Evolutionary conservation across 2,113 vertebrate genomes (phyloP), one percentile per base, ranked within the genome.

Genomic region (Trochalopteron elliotii): DNA sequence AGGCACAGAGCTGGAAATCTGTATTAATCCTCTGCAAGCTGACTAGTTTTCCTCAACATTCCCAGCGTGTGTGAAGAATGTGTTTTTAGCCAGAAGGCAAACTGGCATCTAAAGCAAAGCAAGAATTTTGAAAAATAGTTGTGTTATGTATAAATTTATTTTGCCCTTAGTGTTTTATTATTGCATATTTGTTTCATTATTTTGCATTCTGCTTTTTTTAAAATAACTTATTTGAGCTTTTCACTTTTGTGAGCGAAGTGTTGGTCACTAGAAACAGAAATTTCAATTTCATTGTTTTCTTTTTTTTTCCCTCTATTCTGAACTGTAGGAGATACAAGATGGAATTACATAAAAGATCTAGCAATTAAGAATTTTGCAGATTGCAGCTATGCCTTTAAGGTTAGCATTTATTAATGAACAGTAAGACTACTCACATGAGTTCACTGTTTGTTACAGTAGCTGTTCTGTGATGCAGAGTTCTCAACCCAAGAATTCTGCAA

Each of bases 41-140:
- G 98, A 98, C 98, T 97, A 97, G 97, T 97, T 98, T 97, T 95
- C 94, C 68, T 78, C 96, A 97, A 94, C 97, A 95, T 97, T 98
- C 98, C 95, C 98, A 98, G 98, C 96, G 4, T 98, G 98, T 98
- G 98, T 98, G 97, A 98, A 98, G 98, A 98, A 98, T 98, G 98
- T 98, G 97, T 98, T 98, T 97, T 97, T 98, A 97, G 98, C 98
- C 97, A 86, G 95, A 86, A 98, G 98, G 98, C 98, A 98, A 97
- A 98, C 97, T 97, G 95, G 97, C 97, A 97, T 98, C 97, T 97
- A 95, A 97, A 98, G 97, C 97, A 79, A 68, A 98, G 97, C 96
- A 96, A 98, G 97, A 98, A 97, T 97, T 98, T 97, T 98, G 98
- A 98, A 98, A 98, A 98, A 98, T 98, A 97, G 97, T 98, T 97